Percentiles rank a stretch among this genome's conserved stretches.
phyloP scores from a whole-genome alignment of 2,888 invertebrate species.

The Sphaerophoria rueppellii region DNA sequence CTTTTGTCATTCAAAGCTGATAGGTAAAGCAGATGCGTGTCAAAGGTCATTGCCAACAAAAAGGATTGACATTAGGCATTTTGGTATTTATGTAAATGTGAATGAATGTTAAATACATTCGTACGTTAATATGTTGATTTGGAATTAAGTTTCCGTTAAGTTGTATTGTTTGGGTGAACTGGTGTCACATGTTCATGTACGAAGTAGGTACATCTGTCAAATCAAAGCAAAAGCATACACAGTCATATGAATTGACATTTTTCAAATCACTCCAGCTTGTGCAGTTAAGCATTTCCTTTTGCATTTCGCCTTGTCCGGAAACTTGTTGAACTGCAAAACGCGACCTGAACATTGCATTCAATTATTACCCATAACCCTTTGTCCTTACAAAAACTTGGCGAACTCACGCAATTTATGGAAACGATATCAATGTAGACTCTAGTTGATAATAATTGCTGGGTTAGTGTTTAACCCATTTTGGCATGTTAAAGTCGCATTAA shows the following conservation, averaged over 20 bases:
- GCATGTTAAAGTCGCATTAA: conserved; percentile 47
- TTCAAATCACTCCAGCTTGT: background rate
- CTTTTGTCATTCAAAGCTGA: conserved; percentile 12
- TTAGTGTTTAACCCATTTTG: conserved; percentile 38
- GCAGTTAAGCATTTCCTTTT: background rate
- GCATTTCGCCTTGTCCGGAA: background rate
- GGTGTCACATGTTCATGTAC: background rate
- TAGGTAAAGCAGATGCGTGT: conserved; percentile 40
- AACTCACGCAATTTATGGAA: conserved; percentile 61
- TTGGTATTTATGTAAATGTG: conserved; percentile 57
- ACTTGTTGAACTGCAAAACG: conserved; percentile 16
- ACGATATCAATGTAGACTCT: conserved; percentile 6
- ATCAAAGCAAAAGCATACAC: no score
- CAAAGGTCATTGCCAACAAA: conserved; percentile 63
- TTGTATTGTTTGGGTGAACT: background rate
- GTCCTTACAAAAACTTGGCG: background rate
- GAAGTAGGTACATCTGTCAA: no score
- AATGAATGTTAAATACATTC: background rate
- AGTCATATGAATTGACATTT: no score
- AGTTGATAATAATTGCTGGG: conserved; percentile 39
- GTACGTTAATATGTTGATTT: background rate
- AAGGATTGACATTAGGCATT: conserved; percentile 60
- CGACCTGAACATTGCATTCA: conserved; percentile 16
- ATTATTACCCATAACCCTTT: no score
- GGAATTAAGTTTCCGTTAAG: background rate